A percentile compares a stretch with the other conserved stretches of the same genome.
These are phyloP conservation scores for Solea solea DNA, from an alignment of 2,113 vertebrate genomes.

Conservation along the genomic window DNA sequence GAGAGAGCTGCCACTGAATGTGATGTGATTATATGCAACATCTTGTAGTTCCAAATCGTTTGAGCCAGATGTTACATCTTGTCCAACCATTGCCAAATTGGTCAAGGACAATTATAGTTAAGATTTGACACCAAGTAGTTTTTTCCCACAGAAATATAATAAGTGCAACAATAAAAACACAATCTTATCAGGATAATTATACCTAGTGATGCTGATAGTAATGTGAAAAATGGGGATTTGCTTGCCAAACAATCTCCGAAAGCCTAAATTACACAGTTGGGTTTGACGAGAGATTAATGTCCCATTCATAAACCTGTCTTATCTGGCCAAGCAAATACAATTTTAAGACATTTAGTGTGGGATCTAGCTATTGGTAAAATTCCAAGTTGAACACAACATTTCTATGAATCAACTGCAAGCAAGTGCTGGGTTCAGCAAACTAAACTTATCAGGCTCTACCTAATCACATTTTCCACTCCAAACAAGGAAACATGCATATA, in stretches of 20 bases:
- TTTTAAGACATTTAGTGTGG: constrained; percentile 15
- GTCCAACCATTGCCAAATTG: neutral
- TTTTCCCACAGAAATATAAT: neutral
- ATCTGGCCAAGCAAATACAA: constrained; percentile 7
- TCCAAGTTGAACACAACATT: constrained; percentile 11
- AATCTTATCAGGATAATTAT: neutral
- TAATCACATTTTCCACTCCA: constrained; percentile 9
- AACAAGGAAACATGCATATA: neutral
- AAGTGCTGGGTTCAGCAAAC: neutral
- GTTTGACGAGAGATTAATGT: neutral
- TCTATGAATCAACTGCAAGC: neutral
- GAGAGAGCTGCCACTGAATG: constrained; percentile 16
- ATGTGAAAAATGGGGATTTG: neutral
- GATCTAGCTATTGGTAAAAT: constrained; percentile 15
- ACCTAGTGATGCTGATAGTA: neutral
- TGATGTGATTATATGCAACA: constrained; percentile 8
- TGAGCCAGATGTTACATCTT: constrained; percentile 6
- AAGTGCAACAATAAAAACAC: neutral
- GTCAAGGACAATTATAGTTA: neutral
- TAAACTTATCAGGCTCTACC: neutral
- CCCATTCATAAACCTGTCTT: neutral
- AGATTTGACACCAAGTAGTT: neutral
- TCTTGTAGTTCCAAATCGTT: neutral
- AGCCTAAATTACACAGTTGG: neutral
- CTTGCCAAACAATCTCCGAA: neutral